A percentile compares a stretch with the other conserved stretches of the same genome.
phyloP scores from a whole-genome alignment of 1,140 invertebrate species.

The Drosophila nigrodunni region DNA sequence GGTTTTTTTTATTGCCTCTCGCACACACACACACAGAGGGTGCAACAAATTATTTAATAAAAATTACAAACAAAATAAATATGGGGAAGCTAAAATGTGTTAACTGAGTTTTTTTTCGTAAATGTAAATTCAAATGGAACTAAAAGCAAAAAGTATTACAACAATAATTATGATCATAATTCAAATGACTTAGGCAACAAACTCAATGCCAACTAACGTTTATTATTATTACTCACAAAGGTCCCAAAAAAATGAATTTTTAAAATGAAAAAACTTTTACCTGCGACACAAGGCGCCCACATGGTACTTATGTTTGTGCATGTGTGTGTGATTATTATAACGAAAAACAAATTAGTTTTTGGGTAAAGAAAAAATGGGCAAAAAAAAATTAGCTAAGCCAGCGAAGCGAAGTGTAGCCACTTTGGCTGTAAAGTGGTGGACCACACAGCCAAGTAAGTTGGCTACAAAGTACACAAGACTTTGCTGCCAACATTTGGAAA shows the following conservation, averaged over 20 bases:
- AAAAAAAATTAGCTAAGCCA: constrained; percentile 9
- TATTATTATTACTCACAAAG: not conserved
- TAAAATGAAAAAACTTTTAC: constrained; percentile 51
- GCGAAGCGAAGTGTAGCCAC: constrained; percentile 1
- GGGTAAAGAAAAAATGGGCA: not conserved
- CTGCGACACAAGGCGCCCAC: constrained; percentile 34
- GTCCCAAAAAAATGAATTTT: constrained; percentile 2
- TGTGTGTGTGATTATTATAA: not conserved
- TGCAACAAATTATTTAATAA: too few relatives aligned
- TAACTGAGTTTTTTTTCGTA: constrained; percentile 27
- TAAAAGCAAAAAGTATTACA: constrained; percentile 4
- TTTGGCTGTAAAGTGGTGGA: constrained; percentile 5
- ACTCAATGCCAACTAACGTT: constrained; percentile 52
- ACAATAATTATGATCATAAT: constrained; percentile 1
- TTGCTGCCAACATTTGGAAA: not conserved
- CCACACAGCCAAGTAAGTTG: not conserved
- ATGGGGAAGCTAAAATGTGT: constrained; percentile 1
- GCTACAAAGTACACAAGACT: not conserved
- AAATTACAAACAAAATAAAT: not conserved
- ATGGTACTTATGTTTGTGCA: not conserved
- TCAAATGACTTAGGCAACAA: constrained; percentile 35
- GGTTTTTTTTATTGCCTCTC: not conserved
- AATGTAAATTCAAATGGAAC: constrained; percentile 18
- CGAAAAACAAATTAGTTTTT: not conserved
- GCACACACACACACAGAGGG: too few relatives aligned